Percentiles rank a stretch among this genome's conserved stretches.
Conservation (phyloP, 2,888 invertebrate species). For the Drosophila greeni region DNA sequence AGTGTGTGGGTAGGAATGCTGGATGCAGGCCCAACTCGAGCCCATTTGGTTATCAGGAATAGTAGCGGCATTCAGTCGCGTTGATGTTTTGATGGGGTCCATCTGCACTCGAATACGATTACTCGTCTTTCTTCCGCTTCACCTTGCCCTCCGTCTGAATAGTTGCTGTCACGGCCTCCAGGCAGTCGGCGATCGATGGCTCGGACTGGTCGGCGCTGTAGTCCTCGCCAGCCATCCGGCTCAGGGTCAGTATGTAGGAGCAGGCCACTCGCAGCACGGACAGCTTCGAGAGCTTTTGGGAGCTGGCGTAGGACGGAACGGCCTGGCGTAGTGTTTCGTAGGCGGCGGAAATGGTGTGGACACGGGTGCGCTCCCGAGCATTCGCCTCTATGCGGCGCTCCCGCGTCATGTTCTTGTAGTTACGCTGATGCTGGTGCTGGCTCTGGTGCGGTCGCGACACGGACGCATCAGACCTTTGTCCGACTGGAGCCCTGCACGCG, state of each 20-base stretch:
- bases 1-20: conserved; percentile 24
- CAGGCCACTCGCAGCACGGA: conserved; percentile 95
- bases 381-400: conserved; percentile 96
- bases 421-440: conserved; percentile 85
- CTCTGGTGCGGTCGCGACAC: conserved; percentile 79
- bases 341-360: conserved; percentile 97
- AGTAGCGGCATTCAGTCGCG: conserved; percentile 26
- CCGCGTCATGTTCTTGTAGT: conserved; percentile 97
- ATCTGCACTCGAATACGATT: conserved; percentile 13
- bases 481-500: conserved; percentile 3
- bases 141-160: conserved; percentile 95
- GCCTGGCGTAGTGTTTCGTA: conserved; percentile 92
- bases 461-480: conserved; percentile 34
- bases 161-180: conserved; percentile 92
- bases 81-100: conserved; percentile 37
- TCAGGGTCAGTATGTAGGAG: conserved; percentile 93
- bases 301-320: conserved; percentile 94
- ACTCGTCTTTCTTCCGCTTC: conserved; percentile 90
- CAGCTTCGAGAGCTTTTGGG: conserved; percentile 94
- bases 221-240: conserved; percentile 86
- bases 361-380: conserved; percentile 93
- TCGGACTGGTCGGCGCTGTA: conserved; percentile 82
- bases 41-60: conserved; percentile 27
- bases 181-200: conserved; percentile 86
- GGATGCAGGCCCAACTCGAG: conserved; percentile 16